phyloP scores from a whole-genome alignment of 2,113 vertebrate genomes.

The Clupea harengus region DNA sequence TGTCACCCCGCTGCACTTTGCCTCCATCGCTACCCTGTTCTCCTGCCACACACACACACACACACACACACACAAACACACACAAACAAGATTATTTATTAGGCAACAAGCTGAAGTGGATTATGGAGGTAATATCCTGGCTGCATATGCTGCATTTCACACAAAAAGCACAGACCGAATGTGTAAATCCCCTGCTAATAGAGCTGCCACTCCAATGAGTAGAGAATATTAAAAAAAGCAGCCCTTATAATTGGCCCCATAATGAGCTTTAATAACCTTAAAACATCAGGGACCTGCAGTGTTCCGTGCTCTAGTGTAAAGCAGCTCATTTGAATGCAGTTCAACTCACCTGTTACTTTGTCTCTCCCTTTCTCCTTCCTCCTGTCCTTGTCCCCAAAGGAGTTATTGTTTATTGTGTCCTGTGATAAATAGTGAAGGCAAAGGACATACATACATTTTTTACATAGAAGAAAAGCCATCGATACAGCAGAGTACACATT shows the following conservation, averaged over 20 bases:
- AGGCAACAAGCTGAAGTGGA: constrained; percentile 50
- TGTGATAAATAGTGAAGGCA: constrained; percentile 52
- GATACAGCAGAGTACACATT: background rate
- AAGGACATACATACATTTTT: background rate
- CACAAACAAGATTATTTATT: constrained; percentile 55
- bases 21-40: constrained; percentile 84
- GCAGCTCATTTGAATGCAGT: too few species aligned
- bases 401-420: constrained; percentile 99
- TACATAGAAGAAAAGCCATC: too few species aligned
- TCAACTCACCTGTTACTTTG: constrained; percentile 85
- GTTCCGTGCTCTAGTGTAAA: background rate
- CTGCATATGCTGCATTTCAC: background rate
- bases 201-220: background rate
- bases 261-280: background rate
- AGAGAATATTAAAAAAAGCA: background rate
- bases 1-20: constrained; percentile 71
- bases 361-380: constrained; percentile 89
- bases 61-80: constrained; percentile 29
- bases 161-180: background rate
- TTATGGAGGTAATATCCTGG: constrained; percentile 40
- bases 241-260: background rate
- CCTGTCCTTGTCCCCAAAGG: constrained; percentile 93
- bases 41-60: constrained; percentile 63
- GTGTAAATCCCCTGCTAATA: background rate
- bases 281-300: background rate